phyloP scores from a whole-genome alignment of 2,797 vertebrate genomes.

The Todus mexicanus region DNA sequence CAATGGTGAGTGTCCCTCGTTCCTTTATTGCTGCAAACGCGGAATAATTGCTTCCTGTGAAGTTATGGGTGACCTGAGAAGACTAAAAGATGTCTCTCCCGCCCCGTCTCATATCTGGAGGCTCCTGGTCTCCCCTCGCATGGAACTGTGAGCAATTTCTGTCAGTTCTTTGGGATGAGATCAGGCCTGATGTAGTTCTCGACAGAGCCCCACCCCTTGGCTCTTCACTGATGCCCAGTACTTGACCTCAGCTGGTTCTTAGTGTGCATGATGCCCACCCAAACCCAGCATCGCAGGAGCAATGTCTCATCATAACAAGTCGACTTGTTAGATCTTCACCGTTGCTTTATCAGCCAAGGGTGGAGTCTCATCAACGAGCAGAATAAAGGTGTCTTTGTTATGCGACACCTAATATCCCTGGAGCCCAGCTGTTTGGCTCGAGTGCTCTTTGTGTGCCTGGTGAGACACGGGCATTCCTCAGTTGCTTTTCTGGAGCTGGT shows the following conservation, averaged over 20 bases:
- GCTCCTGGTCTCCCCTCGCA: neutral
- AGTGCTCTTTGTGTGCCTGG: neutral
- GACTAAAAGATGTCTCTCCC: neutral
- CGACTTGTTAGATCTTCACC: neutral
- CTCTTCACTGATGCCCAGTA: accelerated
- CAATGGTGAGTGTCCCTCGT: neutral
- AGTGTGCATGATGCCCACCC: too few relatives aligned
- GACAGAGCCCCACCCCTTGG: neutral
- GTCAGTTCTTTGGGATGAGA: neutral
- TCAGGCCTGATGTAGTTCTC: neutral
- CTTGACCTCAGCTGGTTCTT: neutral
- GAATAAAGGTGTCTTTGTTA: neutral
- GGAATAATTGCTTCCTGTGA: neutral
- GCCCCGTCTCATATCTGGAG: accelerated
- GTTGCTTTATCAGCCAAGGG: neutral
- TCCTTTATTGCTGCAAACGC: neutral
- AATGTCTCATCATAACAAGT: too few relatives aligned
- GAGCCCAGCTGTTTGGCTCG: neutral
- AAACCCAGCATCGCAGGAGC: neutral
- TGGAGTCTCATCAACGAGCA: neutral
- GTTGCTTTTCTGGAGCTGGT: neutral
- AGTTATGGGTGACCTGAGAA: neutral
- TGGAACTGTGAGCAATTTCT: neutral
- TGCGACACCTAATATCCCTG: neutral
- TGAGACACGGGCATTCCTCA: accelerated